Evolutionary conservation across 2,888 invertebrate genomes (phyloP).

Genomic region (Lithosia quadra): DNA sequence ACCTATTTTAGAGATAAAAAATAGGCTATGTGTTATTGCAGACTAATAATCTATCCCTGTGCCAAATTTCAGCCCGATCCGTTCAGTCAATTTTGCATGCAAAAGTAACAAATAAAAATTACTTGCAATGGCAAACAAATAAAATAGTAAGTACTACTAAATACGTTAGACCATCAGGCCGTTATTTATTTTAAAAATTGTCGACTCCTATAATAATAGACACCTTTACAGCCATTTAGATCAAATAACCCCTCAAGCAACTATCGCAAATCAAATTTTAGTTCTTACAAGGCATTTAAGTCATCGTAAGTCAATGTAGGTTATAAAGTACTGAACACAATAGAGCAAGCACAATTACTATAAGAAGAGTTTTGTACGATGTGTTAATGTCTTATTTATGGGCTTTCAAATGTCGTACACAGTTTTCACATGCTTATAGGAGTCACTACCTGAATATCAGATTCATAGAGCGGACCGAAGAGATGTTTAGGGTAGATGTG

Average conservation of each 20-base stretch:
- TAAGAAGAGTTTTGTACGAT: slow-evolving; percentile 73
- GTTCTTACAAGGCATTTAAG: slow-evolving; percentile 36
- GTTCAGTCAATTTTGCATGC: too few relatives aligned
- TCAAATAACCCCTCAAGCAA: background rate
- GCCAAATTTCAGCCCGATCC: too few relatives aligned
- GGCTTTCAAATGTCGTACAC: slow-evolving; percentile 72
- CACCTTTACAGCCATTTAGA: slow-evolving; percentile 12
- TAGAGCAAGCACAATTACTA: slow-evolving; percentile 72
- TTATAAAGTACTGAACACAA: slow-evolving; percentile 72
- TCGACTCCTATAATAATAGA: background rate
- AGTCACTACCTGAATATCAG: slow-evolving; percentile 70
- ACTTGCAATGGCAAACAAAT: background rate
- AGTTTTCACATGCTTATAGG: slow-evolving; percentile 83
- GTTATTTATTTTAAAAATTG: slow-evolving; percentile 8
- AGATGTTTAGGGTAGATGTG: slow-evolving; percentile 48
- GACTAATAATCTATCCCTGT: too few relatives aligned
- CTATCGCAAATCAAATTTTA: slow-evolving; percentile 25
- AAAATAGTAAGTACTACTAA: background rate
- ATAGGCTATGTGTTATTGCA: too few relatives aligned
- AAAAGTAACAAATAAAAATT: too few relatives aligned
- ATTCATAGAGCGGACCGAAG: slow-evolving; percentile 61
- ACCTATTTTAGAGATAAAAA: too few relatives aligned
- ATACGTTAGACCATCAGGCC: background rate
- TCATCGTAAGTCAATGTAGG: slow-evolving; percentile 45
- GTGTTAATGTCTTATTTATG: slow-evolving; percentile 86